phyloP scores from a whole-genome alignment of 2,888 invertebrate genomes.

The Lordiphosa andalusiaca region DNA sequence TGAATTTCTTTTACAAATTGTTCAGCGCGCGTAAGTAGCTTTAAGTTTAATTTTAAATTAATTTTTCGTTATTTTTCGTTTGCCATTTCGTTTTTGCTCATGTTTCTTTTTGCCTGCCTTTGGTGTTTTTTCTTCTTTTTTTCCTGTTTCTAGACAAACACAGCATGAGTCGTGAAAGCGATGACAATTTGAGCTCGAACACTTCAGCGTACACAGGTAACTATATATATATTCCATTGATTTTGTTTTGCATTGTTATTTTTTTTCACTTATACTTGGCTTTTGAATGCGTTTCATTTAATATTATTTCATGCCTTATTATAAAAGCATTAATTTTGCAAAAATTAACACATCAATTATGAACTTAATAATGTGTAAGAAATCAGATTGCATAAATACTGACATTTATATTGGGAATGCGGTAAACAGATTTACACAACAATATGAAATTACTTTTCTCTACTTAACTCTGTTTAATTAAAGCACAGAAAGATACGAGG shows the following conservation, averaged over 20 bases:
- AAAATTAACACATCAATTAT: slow-evolving; percentile 29
- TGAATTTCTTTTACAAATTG: slow-evolving; percentile 33
- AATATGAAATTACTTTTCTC: not conserved
- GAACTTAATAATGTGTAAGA: not conserved
- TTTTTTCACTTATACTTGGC: slow-evolving; percentile 26
- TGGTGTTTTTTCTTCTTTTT: slow-evolving; percentile 32
- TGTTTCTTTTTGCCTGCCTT: slow-evolving; percentile 42
- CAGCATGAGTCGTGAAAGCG: slow-evolving; percentile 79
- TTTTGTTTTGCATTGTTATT: slow-evolving; percentile 32
- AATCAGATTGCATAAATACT: not conserved
- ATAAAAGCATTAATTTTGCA: slow-evolving; percentile 17
- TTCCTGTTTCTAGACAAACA: slow-evolving; percentile 67
- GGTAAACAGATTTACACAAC: too few species aligned
- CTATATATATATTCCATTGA: not conserved
- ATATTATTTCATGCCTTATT: slow-evolving; percentile 30
- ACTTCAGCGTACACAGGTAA: slow-evolving; percentile 78
- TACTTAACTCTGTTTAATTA: too few species aligned
- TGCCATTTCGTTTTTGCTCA: slow-evolving; percentile 16
- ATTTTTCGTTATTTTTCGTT: slow-evolving; percentile 34
- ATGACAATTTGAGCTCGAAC: slow-evolving; percentile 78
- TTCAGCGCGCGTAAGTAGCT: slow-evolving; percentile 50
- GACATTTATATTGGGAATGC: not conserved
- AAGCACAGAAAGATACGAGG: too few species aligned
- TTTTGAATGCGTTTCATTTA: slow-evolving; percentile 37
- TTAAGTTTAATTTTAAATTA: slow-evolving; percentile 48